These are phyloP conservation scores for Xanthorhoe spadicearia DNA, from an alignment of 2,888 invertebrate genomes.

Conservation along the genomic window DNA sequence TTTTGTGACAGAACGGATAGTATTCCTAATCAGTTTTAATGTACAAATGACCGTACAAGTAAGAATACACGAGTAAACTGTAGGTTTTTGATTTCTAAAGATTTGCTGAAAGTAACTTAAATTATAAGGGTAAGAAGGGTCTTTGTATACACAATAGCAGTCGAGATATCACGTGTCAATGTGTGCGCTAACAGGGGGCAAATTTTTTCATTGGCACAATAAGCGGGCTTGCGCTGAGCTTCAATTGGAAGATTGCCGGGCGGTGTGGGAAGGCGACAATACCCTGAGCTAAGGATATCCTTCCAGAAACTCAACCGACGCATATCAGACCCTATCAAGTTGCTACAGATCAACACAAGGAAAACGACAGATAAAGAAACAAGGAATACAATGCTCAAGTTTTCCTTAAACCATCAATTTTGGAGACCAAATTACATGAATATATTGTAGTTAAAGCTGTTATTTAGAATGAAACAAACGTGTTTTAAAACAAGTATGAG, in stretches of 20 bases:
- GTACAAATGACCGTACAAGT: background rate
- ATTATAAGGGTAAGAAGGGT: background rate
- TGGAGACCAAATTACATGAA: background rate
- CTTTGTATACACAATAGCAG: conserved; percentile 5
- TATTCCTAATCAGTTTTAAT: no score
- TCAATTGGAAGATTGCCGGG: conserved; percentile 81
- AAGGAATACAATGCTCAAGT: background rate
- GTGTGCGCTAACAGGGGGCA: conserved; percentile 59
- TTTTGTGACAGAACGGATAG: no score
- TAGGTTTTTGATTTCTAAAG: background rate
- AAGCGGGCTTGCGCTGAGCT: conserved; percentile 69
- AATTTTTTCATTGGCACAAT: conserved; percentile 83
- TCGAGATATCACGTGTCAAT: conserved; percentile 32
- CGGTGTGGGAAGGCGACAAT: conserved; percentile 79
- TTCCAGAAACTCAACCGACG: conserved; percentile 74
- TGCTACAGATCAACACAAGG: conserved; percentile 11
- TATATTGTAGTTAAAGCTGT: background rate
- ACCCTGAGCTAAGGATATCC: conserved; percentile 81
- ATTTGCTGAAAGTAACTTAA: background rate
- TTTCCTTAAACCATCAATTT: background rate
- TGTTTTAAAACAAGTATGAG: conserved; percentile 6
- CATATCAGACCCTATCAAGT: conserved; percentile 45
- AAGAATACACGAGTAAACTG: background rate
- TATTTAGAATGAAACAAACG: conserved; percentile 2
- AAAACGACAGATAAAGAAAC: background rate